phyloP scores from a whole-genome alignment of 2,113 vertebrate genomes.

The Oncorhynchus mykiss region DNA sequence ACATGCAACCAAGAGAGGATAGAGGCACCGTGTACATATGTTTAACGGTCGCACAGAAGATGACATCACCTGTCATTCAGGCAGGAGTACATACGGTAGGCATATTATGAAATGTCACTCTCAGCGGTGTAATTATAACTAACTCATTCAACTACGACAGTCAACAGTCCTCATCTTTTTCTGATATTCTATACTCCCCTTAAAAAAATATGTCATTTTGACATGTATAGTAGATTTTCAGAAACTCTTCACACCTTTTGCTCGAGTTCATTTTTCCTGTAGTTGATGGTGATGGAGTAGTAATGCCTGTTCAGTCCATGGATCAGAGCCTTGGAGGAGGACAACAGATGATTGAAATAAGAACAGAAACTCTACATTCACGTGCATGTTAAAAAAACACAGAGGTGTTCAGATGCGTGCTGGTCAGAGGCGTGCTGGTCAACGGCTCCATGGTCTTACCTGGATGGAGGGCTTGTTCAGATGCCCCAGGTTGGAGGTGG shows the following conservation, averaged over 20 bases:
- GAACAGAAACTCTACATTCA: neutral
- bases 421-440: neutral
- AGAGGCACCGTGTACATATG: neutral
- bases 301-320: slow-evolving; percentile 98
- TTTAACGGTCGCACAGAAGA: neutral
- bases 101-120: neutral
- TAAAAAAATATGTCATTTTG: neutral
- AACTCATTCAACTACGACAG: neutral
- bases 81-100: neutral
- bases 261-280: slow-evolving; percentile 98
- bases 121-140: neutral
- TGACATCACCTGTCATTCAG: neutral
- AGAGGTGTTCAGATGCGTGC: neutral
- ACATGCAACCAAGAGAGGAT: neutral
- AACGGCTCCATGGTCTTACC: slow-evolving; percentile 67
- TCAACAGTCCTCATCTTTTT: neutral
- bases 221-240: neutral
- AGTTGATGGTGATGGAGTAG: slow-evolving; percentile 99
- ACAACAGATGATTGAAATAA: slow-evolving; percentile 15
- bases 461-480: slow-evolving; percentile 99
- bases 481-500: slow-evolving; percentile 98
- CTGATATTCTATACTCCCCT: too few species aligned
- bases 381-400: neutral
- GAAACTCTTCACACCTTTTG: slow-evolving; percentile 84
- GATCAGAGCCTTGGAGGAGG: slow-evolving; percentile 86